Percentiles rank a stretch among this genome's conserved stretches.
Evolutionary conservation across 1,140 invertebrate genomes (phyloP).

Genomic region (Zaprionus davidi): DNA sequence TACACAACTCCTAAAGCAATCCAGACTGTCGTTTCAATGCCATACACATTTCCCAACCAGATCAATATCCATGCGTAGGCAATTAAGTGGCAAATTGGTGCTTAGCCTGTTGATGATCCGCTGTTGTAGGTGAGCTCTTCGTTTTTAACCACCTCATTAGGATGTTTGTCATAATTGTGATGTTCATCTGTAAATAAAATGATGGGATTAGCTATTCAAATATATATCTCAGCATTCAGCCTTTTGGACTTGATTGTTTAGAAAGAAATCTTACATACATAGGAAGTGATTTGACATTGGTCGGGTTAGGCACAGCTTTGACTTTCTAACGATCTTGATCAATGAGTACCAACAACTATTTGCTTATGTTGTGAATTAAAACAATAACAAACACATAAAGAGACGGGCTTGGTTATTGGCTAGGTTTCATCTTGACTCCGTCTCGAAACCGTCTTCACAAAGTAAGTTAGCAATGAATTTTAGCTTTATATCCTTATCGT

Average conservation of each 20-base stretch:
- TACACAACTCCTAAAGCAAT: slow-evolving; percentile 21
- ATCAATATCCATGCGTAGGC: slow-evolving; percentile 17
- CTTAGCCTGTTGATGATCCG: slow-evolving; percentile 34
- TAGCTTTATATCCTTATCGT: too few species aligned
- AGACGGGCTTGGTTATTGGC: too few species aligned
- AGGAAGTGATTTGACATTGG: slow-evolving; percentile 40
- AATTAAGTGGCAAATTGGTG: neutral
- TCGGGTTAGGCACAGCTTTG: slow-evolving; percentile 14
- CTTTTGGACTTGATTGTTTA: neutral
- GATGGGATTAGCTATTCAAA: neutral
- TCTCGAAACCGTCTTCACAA: too few species aligned
- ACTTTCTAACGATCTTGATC: neutral
- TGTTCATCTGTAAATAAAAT: slow-evolving; percentile 84
- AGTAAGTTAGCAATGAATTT: too few species aligned
- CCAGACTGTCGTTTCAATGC: slow-evolving; percentile 27
- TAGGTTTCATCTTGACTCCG: too few species aligned
- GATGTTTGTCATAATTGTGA: slow-evolving; percentile 91
- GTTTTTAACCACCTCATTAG: slow-evolving; percentile 96
- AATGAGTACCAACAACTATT: neutral
- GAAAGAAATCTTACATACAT: slow-evolving; percentile 36
- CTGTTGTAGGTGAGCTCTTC: slow-evolving; percentile 92
- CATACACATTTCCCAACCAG: slow-evolving; percentile 19
- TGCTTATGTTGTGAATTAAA: neutral
- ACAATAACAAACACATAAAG: neutral
- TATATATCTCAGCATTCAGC: neutral